Conservation (phyloP, 2,888 invertebrate species). For the Mythimna ferrago region DNA sequence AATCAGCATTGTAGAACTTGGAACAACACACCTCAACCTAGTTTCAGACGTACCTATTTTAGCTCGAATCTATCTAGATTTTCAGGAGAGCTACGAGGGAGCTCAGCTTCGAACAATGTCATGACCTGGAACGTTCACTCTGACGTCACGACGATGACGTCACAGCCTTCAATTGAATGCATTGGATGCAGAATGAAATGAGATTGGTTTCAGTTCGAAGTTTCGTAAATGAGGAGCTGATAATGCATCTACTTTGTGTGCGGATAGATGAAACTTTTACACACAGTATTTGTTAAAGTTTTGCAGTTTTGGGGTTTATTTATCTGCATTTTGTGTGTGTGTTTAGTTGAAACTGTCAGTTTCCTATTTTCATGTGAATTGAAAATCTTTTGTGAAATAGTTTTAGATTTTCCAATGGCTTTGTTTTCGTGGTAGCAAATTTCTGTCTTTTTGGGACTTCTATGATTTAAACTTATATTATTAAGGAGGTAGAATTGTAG, state of each 20-base stretch:
- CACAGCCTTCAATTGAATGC: constrained; percentile 32
- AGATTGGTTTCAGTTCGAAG: constrained; percentile 30
- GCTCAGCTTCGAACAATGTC: constrained; percentile 34
- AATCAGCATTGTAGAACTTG: constrained; percentile 11
- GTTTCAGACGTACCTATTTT: constrained; percentile 24
- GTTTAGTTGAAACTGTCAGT: not conserved
- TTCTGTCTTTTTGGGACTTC: too few relatives aligned
- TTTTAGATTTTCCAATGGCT: too few relatives aligned
- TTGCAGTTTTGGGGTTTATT: not conserved
- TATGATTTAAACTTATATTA: too few relatives aligned
- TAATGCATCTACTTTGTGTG: constrained; percentile 20
- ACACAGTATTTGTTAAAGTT: not conserved
- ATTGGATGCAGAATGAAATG: constrained; percentile 37
- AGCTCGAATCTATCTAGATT: constrained; percentile 23
- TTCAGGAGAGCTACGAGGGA: constrained; percentile 28
- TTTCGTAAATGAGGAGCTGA: constrained; percentile 14
- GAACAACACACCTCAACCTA: constrained; percentile 26
- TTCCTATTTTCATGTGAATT: not conserved
- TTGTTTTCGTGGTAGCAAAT: too few relatives aligned
- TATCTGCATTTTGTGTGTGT: not conserved
- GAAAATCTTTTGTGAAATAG: not conserved
- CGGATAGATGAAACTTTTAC: not conserved
- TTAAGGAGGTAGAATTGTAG: too few relatives aligned
- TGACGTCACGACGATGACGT: constrained; percentile 49
- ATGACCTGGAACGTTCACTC: constrained; percentile 50